Percentiles rank a stretch among this genome's conserved stretches.
Conservation (phyloP, 2,888 invertebrate species). For the Agapetus fuscipes region DNA sequence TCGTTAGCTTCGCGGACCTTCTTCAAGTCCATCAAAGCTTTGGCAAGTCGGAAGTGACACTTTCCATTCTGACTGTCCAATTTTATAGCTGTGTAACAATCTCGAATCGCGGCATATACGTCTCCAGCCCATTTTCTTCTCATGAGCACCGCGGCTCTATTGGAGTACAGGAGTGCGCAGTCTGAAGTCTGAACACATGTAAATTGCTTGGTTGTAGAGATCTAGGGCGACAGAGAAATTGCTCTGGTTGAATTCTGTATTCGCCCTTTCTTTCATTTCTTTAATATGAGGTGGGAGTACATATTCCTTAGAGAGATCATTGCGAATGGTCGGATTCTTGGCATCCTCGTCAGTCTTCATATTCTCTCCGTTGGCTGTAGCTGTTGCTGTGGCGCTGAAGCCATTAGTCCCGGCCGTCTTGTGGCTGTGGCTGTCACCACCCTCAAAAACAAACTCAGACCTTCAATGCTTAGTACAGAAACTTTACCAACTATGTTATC, state of each 20-base stretch:
- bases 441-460: too few relatives aligned
- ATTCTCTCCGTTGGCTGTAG: too few relatives aligned
- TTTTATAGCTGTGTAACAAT: constrained; percentile 75
- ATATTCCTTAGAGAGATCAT: constrained; percentile 25
- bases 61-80: constrained; percentile 68
- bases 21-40: constrained; percentile 67
- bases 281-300: constrained; percentile 15
- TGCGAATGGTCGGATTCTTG: constrained; percentile 24
- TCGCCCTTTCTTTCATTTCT: constrained; percentile 50
- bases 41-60: constrained; percentile 66
- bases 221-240: constrained; percentile 58
- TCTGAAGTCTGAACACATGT: constrained; percentile 52
- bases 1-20: constrained; percentile 63
- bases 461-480: too few relatives aligned
- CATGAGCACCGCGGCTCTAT: constrained; percentile 79
- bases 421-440: constrained; percentile 37
- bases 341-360: constrained; percentile 23
- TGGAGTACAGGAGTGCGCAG: constrained; percentile 76
- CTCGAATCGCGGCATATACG: constrained; percentile 81
- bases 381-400: too few relatives aligned
- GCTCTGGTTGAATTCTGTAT: constrained; percentile 56
- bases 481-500: too few relatives aligned
- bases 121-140: constrained; percentile 88
- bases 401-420: constrained; percentile 21
- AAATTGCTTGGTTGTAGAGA: constrained; percentile 71